phyloP scores from a whole-genome alignment of 2,797 vertebrate genomes.

The Myotis myotis region DNA sequence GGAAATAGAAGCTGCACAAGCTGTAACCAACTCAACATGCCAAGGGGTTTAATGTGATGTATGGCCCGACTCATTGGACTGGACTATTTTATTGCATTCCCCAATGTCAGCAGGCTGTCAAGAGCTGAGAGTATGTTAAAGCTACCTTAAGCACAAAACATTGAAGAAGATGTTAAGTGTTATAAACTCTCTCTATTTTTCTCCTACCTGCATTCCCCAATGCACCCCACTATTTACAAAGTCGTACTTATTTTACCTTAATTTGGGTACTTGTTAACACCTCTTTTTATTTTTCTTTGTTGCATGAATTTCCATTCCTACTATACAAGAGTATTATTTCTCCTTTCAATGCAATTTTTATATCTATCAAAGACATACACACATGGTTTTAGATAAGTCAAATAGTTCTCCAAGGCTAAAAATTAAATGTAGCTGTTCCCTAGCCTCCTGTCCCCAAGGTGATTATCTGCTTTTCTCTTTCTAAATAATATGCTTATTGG shows the following conservation, averaged over 20 bases:
- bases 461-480: background rate
- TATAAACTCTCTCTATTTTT: background rate
- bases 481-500: background rate
- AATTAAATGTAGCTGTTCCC: background rate
- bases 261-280: background rate
- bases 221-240: background rate
- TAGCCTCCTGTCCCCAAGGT: background rate
- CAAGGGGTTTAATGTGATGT: conserved; percentile 63
- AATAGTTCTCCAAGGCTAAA: background rate
- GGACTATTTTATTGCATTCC: conserved; percentile 58
- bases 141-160: background rate
- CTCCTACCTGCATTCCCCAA: background rate
- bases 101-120: conserved; percentile 2
- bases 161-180: background rate
- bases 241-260: background rate
- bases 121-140: background rate
- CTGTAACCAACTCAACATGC: conserved; percentile 67
- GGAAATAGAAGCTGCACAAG: conserved; percentile 43
- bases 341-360: background rate
- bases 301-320: background rate
- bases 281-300: background rate
- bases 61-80: conserved; percentile 46
- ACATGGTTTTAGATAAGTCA: background rate
- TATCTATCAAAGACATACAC: background rate
- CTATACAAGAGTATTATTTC: background rate